A percentile compares a stretch with the other conserved stretches of the same genome.
Evolutionary conservation across 2,888 invertebrate genomes (phyloP).

Genomic region (Campoletis raptor): DNA sequence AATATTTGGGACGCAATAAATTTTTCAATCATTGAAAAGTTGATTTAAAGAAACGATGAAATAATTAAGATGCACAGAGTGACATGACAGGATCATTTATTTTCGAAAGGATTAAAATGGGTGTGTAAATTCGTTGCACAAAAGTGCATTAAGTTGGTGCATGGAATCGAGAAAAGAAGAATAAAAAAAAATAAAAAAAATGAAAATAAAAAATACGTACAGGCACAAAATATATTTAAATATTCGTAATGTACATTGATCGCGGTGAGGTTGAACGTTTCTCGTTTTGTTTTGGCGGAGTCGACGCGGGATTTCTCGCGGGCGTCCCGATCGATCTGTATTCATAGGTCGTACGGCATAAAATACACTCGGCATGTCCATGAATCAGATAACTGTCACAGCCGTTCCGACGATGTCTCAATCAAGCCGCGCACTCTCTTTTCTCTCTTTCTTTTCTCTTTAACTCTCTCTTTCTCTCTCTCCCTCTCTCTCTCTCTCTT

Average conservation of each 20-base stretch:
- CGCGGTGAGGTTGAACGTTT: constrained; percentile 14
- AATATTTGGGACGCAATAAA: neutral
- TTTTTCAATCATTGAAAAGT: neutral
- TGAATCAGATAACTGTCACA: constrained; percentile 85
- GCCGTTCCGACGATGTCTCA: constrained; percentile 84
- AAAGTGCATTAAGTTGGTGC: constrained; percentile 28
- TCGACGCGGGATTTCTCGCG: constrained; percentile 65
- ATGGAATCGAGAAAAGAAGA: neutral
- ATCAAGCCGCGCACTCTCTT: constrained; percentile 77
- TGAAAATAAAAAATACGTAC: too few relatives aligned
- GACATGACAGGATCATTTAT: neutral
- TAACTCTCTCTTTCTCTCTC: constrained; percentile 30
- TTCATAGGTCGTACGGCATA: constrained; percentile 85
- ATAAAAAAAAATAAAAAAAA: too few relatives aligned
- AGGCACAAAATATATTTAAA: constrained; percentile 26
- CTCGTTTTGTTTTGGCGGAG: constrained; percentile 56
- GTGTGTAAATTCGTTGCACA: constrained; percentile 38
- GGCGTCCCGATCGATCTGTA: constrained; percentile 83
- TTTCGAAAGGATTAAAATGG: constrained; percentile 47
- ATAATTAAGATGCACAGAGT: neutral
- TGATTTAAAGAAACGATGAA: neutral
- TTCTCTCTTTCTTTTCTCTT: constrained; percentile 68
- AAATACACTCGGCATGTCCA: constrained; percentile 85
- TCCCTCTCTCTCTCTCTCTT: constrained; percentile 24
- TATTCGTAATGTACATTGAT: constrained; percentile 19